These are phyloP conservation scores for Neolamprologus falcicula DNA, from an alignment of 2,113 vertebrate genomes.

Conservation along the genomic window DNA sequence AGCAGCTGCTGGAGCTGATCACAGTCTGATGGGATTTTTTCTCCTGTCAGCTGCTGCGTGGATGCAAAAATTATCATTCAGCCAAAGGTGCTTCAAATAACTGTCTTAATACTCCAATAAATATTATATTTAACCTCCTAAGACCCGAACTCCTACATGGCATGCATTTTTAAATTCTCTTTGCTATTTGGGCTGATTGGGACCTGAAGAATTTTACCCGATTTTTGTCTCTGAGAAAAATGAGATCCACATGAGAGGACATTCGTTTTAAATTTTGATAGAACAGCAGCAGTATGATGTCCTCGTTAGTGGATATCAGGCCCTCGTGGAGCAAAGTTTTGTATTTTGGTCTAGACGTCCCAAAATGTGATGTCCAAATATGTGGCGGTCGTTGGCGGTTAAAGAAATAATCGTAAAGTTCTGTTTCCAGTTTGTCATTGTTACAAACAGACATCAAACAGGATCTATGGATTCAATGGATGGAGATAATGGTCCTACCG, in stretches of 20 bases:
- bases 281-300: rapidly evolving
- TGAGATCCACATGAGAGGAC: background rate
- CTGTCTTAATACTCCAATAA: background rate
- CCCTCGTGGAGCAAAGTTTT: background rate
- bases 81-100: background rate
- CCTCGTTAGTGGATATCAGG: background rate
- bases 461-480: background rate
- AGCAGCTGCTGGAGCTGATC: background rate
- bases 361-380: background rate
- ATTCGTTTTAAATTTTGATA: rapidly evolving
- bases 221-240: background rate
- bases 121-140: background rate
- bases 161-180: background rate
- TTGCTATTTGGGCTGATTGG: background rate
- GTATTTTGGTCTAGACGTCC: background rate
- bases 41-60: background rate
- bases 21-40: background rate
- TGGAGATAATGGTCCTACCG: background rate
- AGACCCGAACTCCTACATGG: background rate
- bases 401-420: background rate
- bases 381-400: background rate
- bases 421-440: background rate
- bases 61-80: background rate
- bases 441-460: background rate
- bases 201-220: rapidly evolving